Evolutionary conservation across 2,113 vertebrate genomes (phyloP).

Genomic region (Rhagologus leucostigma): DNA sequence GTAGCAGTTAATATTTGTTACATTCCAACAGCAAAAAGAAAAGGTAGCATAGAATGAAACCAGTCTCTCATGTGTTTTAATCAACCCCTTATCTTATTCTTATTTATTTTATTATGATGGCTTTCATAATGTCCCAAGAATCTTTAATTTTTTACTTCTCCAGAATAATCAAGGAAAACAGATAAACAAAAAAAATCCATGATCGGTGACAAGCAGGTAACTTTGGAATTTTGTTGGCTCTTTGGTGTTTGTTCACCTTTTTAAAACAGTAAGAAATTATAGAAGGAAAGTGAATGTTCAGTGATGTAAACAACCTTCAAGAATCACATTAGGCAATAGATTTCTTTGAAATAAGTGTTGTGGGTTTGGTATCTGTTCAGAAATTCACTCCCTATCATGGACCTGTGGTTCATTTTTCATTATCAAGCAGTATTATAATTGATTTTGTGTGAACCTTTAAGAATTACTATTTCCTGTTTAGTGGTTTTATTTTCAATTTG

Average conservation of each 20-base stretch:
- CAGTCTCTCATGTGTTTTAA: neutral
- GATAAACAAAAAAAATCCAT: neutral
- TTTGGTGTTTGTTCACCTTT: neutral
- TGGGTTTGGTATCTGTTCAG: neutral
- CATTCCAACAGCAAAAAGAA: slow-evolving; percentile 18
- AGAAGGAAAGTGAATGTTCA: neutral
- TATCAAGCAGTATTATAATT: neutral
- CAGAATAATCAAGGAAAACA: slow-evolving; percentile 9
- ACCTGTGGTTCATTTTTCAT: neutral
- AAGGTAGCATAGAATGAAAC: slow-evolving; percentile 29
- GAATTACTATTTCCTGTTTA: slow-evolving; percentile 13
- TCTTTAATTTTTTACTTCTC: neutral
- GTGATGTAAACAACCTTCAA: neutral
- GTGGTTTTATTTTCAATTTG: slow-evolving; percentile 34
- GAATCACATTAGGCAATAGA: neutral
- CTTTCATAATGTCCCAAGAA: neutral
- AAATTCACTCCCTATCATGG: neutral
- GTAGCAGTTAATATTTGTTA: slow-evolving; percentile 62
- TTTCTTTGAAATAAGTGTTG: neutral
- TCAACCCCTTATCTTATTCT: neutral
- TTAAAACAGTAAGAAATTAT: neutral
- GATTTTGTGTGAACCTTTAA: neutral
- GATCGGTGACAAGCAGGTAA: neutral
- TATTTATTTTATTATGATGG: neutral
- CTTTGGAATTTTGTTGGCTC: neutral